A percentile compares a stretch with the other conserved stretches of the same genome.
These are phyloP conservation scores for Tetrao urogallus DNA, from an alignment of 2,113 vertebrate species.

Conservation along the genomic window DNA sequence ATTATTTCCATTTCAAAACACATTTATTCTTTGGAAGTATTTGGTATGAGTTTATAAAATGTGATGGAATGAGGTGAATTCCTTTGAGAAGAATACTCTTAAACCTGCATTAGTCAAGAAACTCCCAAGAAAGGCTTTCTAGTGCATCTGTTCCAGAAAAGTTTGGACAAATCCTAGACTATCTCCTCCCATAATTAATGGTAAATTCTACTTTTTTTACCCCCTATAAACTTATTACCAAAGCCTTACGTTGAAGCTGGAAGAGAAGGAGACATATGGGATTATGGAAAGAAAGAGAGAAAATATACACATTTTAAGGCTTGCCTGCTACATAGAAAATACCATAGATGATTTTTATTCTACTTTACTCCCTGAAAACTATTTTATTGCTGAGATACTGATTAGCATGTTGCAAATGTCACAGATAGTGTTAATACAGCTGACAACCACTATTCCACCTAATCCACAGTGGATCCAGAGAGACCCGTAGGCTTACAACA, in stretches of 20 bases:
- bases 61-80: background rate
- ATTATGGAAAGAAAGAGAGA: background rate
- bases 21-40: background rate
- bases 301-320: background rate
- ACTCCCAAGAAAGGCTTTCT: background rate
- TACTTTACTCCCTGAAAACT: background rate
- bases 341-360: background rate
- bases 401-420: background rate
- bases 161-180: background rate
- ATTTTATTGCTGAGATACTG: background rate
- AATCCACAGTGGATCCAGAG: background rate
- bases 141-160: background rate
- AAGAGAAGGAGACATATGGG: fast-evolving
- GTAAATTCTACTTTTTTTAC: background rate
- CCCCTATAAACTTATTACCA: background rate
- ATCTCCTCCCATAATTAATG: background rate
- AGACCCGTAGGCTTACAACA: background rate
- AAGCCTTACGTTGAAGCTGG: background rate
- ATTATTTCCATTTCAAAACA: background rate
- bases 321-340: background rate
- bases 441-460: background rate
- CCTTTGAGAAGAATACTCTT: background rate
- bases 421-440: background rate
- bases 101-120: background rate
- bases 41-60: background rate